Evolutionary conservation across 2,797 vertebrate genomes (phyloP).

Genomic region (Florisuga fusca): DNA sequence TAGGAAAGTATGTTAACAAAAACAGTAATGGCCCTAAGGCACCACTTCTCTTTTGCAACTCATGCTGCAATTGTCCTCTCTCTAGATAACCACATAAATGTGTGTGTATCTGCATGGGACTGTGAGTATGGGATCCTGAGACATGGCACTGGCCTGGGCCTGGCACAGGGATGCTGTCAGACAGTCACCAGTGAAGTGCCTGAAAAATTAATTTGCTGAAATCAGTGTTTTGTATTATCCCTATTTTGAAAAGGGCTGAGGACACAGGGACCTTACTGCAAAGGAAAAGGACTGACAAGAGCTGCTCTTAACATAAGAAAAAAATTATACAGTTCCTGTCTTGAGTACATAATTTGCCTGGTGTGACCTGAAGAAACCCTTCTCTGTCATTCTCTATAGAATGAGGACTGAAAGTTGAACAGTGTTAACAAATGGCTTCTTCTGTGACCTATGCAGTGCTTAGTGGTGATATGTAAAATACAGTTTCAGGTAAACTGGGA

Average conservation of each 20-base stretch:
- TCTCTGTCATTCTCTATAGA: neutral
- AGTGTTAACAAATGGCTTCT: neutral
- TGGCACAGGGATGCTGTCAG: neutral
- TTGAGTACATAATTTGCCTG: neutral
- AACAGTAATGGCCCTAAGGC: neutral
- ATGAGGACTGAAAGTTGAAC: neutral
- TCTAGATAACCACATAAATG: neutral
- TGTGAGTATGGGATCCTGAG: fast-evolving
- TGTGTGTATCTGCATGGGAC: neutral
- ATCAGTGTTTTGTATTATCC: neutral
- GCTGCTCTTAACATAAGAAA: neutral
- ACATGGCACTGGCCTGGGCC: no score
- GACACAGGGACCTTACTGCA: neutral
- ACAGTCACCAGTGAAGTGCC: neutral
- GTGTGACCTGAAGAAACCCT: neutral
- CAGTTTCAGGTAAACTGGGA: neutral
- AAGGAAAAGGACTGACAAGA: neutral
- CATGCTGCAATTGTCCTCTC: neutral
- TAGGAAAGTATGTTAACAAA: neutral
- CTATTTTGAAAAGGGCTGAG: neutral
- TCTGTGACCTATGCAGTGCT: neutral
- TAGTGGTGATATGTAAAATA: neutral
- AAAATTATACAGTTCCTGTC: neutral
- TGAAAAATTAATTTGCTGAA: neutral
- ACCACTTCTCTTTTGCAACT: neutral